A percentile compares a stretch with the other conserved stretches of the same genome.
These are phyloP conservation scores for Rhamnusium bicolor DNA, from an alignment of 2,888 invertebrate species.

Conservation along the genomic window DNA sequence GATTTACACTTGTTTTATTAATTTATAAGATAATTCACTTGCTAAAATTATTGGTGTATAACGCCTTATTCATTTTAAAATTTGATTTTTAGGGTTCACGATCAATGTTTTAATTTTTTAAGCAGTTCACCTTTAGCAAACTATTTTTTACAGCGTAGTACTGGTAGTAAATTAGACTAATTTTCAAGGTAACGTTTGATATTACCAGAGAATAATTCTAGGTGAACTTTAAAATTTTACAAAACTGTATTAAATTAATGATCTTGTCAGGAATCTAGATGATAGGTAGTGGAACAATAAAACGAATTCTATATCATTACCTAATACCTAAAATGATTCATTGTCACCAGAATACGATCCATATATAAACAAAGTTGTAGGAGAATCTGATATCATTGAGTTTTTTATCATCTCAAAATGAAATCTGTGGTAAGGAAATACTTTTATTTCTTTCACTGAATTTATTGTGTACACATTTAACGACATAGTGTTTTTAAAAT, in stretches of 20 bases:
- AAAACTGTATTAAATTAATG: constrained; percentile 36
- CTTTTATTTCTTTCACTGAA: not conserved
- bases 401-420: constrained; percentile 33
- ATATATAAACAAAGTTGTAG: constrained; percentile 34
- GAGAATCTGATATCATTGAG: constrained; percentile 33
- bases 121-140: not conserved
- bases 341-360: constrained; percentile 29
- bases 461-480: not conserved
- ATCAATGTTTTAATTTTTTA: not conserved
- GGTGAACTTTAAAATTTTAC: constrained; percentile 34
- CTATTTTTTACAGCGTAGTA: constrained; percentile 4
- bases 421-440: constrained; percentile 31
- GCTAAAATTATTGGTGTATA: no score
- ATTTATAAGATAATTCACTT: no score
- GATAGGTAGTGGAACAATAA: constrained; percentile 36
- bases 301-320: constrained; percentile 25
- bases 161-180: constrained; percentile 17
- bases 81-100: no score
- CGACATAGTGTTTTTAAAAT: not conserved
- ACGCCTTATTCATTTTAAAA: no score
- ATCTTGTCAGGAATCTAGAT: constrained; percentile 37
- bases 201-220: constrained; percentile 2
- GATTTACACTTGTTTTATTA: no score
- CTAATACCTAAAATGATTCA: constrained; percentile 32
- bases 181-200: constrained; percentile 21